Percentiles rank a stretch among this genome's conserved stretches.
Evolutionary conservation across 2,797 vertebrate species (phyloP).

Genomic region (Poecilia picta): DNA sequence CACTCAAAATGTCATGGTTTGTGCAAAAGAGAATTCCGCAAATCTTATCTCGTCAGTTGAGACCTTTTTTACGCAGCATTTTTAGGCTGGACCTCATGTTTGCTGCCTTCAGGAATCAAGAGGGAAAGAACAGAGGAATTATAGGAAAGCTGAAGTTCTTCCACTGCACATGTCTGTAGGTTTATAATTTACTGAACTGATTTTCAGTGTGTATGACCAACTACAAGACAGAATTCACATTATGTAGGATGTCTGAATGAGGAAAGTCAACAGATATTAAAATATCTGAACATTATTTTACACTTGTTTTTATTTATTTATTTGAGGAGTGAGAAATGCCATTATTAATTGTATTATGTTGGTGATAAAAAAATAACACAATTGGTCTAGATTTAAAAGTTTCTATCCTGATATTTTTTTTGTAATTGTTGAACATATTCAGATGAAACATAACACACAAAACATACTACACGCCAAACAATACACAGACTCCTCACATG

Average conservation of each 20-base stretch:
- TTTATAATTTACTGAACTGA: not conserved
- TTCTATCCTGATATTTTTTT: not conserved
- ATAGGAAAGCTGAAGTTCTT: not conserved
- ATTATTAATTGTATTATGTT: not conserved
- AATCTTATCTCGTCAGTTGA: not conserved
- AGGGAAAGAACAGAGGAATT: not conserved
- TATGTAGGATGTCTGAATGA: not conserved
- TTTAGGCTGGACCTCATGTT: not conserved
- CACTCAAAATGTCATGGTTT: not conserved
- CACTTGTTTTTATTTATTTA: not conserved
- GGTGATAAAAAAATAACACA: not conserved
- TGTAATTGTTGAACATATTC: conserved; percentile 1
- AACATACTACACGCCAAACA: conserved; percentile 1
- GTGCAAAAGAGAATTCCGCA: not conserved
- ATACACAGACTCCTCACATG: conserved; percentile 1
- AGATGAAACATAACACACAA: not conserved
- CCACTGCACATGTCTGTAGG: not conserved
- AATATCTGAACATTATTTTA: not conserved
- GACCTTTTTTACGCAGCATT: not conserved
- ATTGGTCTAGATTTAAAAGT: not conserved
- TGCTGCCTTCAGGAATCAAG: not conserved
- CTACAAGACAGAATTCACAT: not conserved
- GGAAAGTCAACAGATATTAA: not conserved
- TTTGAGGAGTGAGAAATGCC: not conserved
- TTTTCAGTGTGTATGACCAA: not conserved